phyloP scores from a whole-genome alignment of 2,113 vertebrate species.

The Corapipo altera region DNA sequence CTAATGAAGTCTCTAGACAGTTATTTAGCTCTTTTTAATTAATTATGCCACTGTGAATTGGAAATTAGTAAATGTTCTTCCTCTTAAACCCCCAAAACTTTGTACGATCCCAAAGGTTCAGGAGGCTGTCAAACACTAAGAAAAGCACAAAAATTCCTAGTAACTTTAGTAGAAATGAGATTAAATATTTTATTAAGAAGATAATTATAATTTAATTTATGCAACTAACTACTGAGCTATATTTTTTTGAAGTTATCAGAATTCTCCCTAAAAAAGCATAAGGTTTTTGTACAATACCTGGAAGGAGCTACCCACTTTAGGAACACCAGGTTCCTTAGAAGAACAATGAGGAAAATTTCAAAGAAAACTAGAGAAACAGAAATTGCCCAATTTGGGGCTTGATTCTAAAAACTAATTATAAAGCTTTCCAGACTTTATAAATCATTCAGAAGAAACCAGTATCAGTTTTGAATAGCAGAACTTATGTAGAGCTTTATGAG shows the following conservation, averaged over 20 bases:
- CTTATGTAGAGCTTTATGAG: not conserved
- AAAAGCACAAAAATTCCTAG: not conserved
- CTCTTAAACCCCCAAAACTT: not conserved
- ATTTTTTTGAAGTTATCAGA: not conserved
- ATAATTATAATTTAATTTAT: not conserved
- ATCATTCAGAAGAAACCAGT: not conserved
- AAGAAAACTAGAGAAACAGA: not conserved
- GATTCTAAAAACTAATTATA: not conserved
- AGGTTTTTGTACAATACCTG: not conserved
- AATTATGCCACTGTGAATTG: slow-evolving; percentile 13
- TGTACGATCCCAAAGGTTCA: not conserved
- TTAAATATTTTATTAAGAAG: not conserved
- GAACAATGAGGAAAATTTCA: not conserved
- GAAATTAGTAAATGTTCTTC: slow-evolving; percentile 8
- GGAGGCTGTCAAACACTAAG: not conserved
- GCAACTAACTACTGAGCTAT: not conserved
- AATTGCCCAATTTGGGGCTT: not conserved
- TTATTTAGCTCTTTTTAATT: slow-evolving; percentile 49
- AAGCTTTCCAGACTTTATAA: not conserved
- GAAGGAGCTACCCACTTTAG: not conserved
- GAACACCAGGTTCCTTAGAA: not conserved
- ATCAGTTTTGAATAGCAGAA: not conserved
- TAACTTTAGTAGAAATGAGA: not conserved
- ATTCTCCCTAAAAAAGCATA: not conserved
- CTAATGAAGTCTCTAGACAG: slow-evolving; percentile 23